phyloP scores from a whole-genome alignment of 2,888 invertebrate species.

The Torymus auratus region DNA sequence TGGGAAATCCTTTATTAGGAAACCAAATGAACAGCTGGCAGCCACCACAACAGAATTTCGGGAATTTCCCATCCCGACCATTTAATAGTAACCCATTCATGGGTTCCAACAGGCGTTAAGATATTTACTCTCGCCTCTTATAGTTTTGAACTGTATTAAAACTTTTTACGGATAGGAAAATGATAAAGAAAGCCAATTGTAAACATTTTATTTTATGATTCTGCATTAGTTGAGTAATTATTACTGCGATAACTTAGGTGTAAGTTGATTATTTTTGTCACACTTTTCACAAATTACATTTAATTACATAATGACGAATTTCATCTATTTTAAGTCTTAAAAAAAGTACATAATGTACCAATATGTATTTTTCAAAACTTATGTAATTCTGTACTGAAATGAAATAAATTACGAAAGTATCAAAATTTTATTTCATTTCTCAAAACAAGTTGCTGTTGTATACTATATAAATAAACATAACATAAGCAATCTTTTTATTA shows the following conservation, averaged over 20 bases:
- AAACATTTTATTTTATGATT: constrained; percentile 43
- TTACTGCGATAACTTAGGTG: constrained; percentile 16
- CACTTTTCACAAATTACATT: constrained; percentile 32
- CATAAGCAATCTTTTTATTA: neutral
- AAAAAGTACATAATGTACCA: constrained; percentile 33
- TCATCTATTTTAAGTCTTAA: constrained; percentile 33
- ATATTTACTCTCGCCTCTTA: neutral
- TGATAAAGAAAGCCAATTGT: constrained; percentile 26
- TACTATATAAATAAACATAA: neutral
- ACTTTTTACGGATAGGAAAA: constrained; percentile 45
- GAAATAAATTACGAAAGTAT: constrained; percentile 19
- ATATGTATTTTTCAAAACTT: constrained; percentile 53
- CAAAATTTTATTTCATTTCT: constrained; percentile 23
- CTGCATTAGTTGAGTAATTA: constrained; percentile 15
- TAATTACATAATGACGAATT: constrained; percentile 29
- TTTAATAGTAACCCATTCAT: constrained; percentile 63
- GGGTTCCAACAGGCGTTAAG: constrained; percentile 62
- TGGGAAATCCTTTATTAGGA: constrained; percentile 36
- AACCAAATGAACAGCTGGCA: constrained; percentile 61
- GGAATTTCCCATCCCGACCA: constrained; percentile 57
- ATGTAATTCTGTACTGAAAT: constrained; percentile 44
- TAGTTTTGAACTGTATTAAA: constrained; percentile 49
- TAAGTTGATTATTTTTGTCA: constrained; percentile 29
- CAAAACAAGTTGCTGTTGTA: constrained; percentile 4
- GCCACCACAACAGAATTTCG: constrained; percentile 60